phyloP scores from a whole-genome alignment of 2,797 vertebrate species.

The Anguilla pacifica region DNA sequence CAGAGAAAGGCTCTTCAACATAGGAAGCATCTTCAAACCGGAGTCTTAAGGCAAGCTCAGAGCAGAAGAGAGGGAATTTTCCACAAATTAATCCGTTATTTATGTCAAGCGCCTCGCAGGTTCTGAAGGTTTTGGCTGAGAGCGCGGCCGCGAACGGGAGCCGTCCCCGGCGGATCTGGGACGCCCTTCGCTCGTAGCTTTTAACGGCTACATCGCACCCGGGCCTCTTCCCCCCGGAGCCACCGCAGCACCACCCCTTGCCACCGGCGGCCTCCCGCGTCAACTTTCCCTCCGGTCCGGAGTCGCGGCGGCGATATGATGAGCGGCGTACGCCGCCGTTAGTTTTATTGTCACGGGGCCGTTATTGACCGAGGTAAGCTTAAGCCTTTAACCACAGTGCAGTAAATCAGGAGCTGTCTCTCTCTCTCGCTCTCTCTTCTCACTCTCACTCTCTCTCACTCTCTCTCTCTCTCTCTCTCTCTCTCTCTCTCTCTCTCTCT shows the following conservation, averaged over 20 bases:
- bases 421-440: background rate
- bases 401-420: conserved; percentile 27
- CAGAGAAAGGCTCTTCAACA: background rate
- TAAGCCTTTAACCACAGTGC: conserved; percentile 32
- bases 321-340: background rate
- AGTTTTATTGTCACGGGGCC: conserved; percentile 19
- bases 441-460: no score
- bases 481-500: no score
- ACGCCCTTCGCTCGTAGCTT: background rate
- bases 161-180: background rate
- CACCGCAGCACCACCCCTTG: no score
- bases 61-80: background rate
- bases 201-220: background rate
- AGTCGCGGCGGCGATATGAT: conserved; percentile 27
- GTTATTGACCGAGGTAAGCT: conserved; percentile 30
- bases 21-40: background rate
- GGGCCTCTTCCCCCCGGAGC: background rate
- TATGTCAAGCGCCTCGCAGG: background rate
- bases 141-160: background rate
- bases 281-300: background rate
- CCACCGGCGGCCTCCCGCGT: background rate
- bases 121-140: background rate
- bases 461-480: no score
- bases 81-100: background rate
- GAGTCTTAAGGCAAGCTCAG: background rate